phyloP scores from a whole-genome alignment of 2,888 invertebrate species.

The Cantharis rustica region DNA sequence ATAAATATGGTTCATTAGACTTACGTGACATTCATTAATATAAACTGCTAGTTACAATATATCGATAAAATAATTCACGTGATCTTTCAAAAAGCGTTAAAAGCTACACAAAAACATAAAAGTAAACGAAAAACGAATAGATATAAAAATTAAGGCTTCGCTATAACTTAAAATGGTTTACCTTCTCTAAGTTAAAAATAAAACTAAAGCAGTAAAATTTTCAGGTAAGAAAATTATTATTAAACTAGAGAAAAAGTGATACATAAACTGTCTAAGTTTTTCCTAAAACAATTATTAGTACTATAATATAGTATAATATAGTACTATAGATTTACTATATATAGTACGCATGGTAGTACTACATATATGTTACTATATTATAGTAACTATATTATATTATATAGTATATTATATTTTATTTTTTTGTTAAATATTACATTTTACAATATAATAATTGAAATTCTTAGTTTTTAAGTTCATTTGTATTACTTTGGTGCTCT shows the following conservation, averaged over 20 bases:
- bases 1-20: not conserved
- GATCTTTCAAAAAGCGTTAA: not conserved
- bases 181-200: not conserved
- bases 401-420: no score
- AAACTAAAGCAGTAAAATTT: not conserved
- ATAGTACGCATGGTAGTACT: no score
- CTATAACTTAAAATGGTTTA: not conserved
- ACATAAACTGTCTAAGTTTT: not conserved
- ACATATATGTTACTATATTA: no score
- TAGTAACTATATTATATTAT: no score
- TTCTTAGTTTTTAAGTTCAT: no score
- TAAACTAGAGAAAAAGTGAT: not conserved
- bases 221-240: not conserved
- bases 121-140: not conserved
- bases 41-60: not conserved
- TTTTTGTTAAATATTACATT: no score
- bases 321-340: no score
- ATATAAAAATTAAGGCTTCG: not conserved
- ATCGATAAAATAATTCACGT: not conserved
- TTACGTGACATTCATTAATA: not conserved
- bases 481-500: not conserved
- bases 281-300: no score
- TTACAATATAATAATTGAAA: no score
- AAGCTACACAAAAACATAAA: not conserved
- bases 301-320: no score